These are phyloP conservation scores for Panulirus ornatus DNA, from an alignment of 1,140 invertebrate genomes.

Conservation along the genomic window DNA sequence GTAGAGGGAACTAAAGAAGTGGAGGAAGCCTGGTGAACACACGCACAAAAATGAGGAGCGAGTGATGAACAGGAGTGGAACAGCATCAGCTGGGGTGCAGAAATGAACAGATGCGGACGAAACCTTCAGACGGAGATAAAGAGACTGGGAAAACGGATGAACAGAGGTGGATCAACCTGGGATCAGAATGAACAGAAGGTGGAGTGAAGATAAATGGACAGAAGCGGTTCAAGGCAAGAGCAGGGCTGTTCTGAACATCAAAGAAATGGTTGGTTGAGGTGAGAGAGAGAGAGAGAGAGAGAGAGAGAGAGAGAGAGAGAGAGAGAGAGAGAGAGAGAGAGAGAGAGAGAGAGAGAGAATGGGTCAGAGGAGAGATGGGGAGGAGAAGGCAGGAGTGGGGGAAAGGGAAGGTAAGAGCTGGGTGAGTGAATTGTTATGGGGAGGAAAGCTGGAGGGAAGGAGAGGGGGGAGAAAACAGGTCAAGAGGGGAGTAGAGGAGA, in stretches of 20 bases:
- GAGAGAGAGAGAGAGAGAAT: constrained; percentile 3
- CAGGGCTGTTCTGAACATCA: neutral
- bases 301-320: constrained; percentile 27
- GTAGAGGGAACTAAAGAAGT: too few species aligned
- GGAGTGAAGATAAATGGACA: too few species aligned
- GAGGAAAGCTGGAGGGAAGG: too few species aligned
- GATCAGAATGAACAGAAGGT: neutral
- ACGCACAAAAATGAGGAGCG: too few species aligned
- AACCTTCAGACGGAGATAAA: too few species aligned
- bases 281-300: constrained; percentile 14
- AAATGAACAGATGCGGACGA: too few species aligned
- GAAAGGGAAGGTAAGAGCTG: neutral
- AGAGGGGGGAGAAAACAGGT: neutral
- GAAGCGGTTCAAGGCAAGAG: neutral
- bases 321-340: constrained; percentile 21
- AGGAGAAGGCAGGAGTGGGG: neutral
- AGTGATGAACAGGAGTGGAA: too few species aligned
- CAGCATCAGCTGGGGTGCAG: too few species aligned
- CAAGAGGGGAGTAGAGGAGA: neutral
- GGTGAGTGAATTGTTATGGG: neutral
- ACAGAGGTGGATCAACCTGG: too few species aligned
- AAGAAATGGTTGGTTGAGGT: neutral
- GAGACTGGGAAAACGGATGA: neutral
- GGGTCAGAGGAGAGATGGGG: too few species aligned
- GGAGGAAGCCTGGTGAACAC: too few species aligned